phyloP scores from a whole-genome alignment of 2,888 invertebrate species.

The Trichopria drosophilae region DNA sequence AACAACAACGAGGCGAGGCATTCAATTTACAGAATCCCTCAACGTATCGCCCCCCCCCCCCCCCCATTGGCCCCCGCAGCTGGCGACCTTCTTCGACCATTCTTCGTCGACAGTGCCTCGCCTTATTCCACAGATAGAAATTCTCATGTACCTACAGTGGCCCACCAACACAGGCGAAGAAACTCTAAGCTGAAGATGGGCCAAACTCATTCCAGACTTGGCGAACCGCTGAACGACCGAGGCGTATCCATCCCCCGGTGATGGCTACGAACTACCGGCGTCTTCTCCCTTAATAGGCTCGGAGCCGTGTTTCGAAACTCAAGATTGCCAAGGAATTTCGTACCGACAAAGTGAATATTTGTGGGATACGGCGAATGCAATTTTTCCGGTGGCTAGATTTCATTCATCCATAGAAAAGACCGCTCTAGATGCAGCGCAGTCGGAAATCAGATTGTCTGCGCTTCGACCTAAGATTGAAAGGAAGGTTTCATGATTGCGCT shows the following conservation, averaged over 20 bases:
- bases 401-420: too few relatives aligned
- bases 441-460: too few relatives aligned
- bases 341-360: too few relatives aligned
- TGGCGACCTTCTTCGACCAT: background rate
- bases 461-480: too few relatives aligned
- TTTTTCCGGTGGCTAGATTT: too few relatives aligned
- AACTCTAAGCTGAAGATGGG: slow-evolving; percentile 47
- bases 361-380: too few relatives aligned
- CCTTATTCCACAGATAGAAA: slow-evolving; percentile 21
- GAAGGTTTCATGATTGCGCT: too few relatives aligned
- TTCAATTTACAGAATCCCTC: slow-evolving; percentile 53
- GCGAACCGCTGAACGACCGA: slow-evolving; percentile 44
- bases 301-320: too few relatives aligned
- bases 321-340: too few relatives aligned
- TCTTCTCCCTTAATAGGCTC: too few relatives aligned
- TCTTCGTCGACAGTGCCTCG: slow-evolving; percentile 16
- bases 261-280: slow-evolving; percentile 36
- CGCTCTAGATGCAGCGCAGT: too few relatives aligned
- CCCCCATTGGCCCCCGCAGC: background rate
- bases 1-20: slow-evolving; percentile 52
- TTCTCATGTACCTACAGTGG: slow-evolving; percentile 5
- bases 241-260: slow-evolving; percentile 29
- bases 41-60: slow-evolving; percentile 12
- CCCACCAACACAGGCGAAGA: background rate
- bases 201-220: slow-evolving; percentile 52